Evolutionary conservation across 2,888 invertebrate genomes (phyloP).

Genomic region (Melanotus villosus): DNA sequence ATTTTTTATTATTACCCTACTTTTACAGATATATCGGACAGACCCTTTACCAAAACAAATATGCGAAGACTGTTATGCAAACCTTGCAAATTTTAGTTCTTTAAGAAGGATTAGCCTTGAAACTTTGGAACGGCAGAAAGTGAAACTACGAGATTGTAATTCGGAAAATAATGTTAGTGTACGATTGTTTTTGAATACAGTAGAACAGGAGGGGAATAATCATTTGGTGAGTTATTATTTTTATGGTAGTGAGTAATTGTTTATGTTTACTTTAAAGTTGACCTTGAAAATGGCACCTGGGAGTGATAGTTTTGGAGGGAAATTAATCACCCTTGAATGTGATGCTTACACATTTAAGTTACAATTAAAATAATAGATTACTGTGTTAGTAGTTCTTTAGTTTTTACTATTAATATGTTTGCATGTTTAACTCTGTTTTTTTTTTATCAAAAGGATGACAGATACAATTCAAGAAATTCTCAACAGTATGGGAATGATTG

Average conservation of each 20-base stretch:
- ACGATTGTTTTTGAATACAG: slow-evolving; percentile 51
- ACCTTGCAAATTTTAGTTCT: slow-evolving; percentile 57
- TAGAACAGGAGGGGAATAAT: slow-evolving; percentile 50
- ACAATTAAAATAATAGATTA: too few species aligned
- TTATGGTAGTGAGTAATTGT: background rate
- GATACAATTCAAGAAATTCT: slow-evolving; percentile 3
- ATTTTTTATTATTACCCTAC: slow-evolving; percentile 8
- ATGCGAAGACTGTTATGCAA: slow-evolving; percentile 63
- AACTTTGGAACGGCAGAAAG: slow-evolving; percentile 60
- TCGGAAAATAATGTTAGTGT: slow-evolving; percentile 49
- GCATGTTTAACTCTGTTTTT: too few species aligned
- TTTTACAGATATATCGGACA: slow-evolving; percentile 65
- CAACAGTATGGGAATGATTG: slow-evolving; percentile 44
- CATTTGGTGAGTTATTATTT: slow-evolving; percentile 4
- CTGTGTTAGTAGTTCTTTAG: too few species aligned
- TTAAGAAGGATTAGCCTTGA: slow-evolving; percentile 61
- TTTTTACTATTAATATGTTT: background rate
- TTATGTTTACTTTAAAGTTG: background rate
- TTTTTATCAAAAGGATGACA: slow-evolving; percentile 23
- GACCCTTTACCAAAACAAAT: slow-evolving; percentile 66
- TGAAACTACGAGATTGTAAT: slow-evolving; percentile 52
- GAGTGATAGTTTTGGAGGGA: slow-evolving; percentile 5
- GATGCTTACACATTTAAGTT: background rate
- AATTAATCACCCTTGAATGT: background rate
- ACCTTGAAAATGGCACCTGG: slow-evolving; percentile 4